phyloP scores from a whole-genome alignment of 1,140 invertebrate species.

The Drosophila funebris region DNA sequence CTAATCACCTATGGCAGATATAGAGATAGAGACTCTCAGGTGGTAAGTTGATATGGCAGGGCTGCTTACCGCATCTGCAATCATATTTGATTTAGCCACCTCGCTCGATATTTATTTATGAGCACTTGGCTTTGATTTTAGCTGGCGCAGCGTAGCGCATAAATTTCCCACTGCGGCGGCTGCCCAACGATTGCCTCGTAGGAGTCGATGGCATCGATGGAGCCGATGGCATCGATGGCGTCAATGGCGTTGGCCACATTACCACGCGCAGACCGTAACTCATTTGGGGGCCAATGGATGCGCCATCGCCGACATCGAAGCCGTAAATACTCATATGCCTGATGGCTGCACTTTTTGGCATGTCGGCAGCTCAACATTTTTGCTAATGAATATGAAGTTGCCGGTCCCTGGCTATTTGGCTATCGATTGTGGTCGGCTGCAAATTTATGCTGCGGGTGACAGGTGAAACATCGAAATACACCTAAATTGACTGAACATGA shows the following conservation, averaged over 20 bases:
- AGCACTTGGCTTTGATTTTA: conserved; percentile 69
- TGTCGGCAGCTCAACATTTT: conserved; percentile 61
- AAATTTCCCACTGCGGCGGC: conserved; percentile 45
- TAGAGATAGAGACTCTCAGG: conserved; percentile 26
- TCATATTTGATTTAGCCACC: conserved; percentile 71
- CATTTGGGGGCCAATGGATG: conserved; percentile 29
- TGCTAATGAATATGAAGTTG: conserved; percentile 73
- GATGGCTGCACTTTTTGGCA: conserved; percentile 75
- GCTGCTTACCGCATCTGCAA: conserved; percentile 22
- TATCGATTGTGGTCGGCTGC: conserved; percentile 15
- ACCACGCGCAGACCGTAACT: conserved; percentile 45
- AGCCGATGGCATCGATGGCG: neutral
- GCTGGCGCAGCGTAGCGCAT: conserved; percentile 57
- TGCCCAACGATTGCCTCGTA: no score
- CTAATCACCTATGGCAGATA: conserved; percentile 51
- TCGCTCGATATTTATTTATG: conserved; percentile 74
- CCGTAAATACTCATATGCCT: conserved; percentile 62
- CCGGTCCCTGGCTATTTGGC: conserved; percentile 22
- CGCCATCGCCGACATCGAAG: conserved; percentile 37
- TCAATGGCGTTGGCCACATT: conserved; percentile 35
- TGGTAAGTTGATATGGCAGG: conserved; percentile 13
- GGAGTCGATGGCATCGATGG: neutral
- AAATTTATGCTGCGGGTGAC: conserved; percentile 62
- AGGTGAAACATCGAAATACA: conserved; percentile 31
- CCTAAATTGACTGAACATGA: neutral